These are phyloP conservation scores for Bruchidius siliquastri DNA, from an alignment of 2,888 invertebrate genomes.

Conservation along the genomic window DNA sequence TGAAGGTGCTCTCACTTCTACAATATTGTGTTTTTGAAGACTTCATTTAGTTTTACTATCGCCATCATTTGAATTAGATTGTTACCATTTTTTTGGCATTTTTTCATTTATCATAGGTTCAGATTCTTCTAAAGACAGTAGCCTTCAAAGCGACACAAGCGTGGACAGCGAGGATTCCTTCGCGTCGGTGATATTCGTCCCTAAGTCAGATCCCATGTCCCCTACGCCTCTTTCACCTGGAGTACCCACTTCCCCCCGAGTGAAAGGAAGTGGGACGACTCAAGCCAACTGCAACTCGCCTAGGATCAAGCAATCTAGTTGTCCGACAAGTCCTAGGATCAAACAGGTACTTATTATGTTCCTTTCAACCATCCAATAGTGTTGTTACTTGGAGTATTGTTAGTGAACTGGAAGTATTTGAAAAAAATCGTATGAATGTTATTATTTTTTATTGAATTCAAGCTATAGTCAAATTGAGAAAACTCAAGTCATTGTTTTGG, in stretches of 20 bases:
- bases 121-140: slow-evolving; percentile 83
- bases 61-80: no score
- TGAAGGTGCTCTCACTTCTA: no score
- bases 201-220: slow-evolving; percentile 71
- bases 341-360: slow-evolving; percentile 44
- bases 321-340: slow-evolving; percentile 61
- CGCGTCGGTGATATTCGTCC: slow-evolving; percentile 87
- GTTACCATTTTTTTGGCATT: no score
- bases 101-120: slow-evolving; percentile 35
- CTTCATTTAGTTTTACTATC: no score
- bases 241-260: slow-evolving; percentile 55
- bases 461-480: no score
- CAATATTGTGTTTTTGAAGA: no score
- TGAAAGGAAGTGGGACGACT: slow-evolving; percentile 42
- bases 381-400: no score
- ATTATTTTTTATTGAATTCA: no score
- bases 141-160: slow-evolving; percentile 89
- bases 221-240: slow-evolving; percentile 58
- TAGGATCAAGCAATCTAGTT: slow-evolving; percentile 65
- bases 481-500: no score
- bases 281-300: slow-evolving; percentile 73
- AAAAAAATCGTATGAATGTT: no score
- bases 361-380: no score
- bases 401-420: no score
- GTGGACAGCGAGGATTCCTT: slow-evolving; percentile 92